A percentile compares a stretch with the other conserved stretches of the same genome.
These are phyloP conservation scores for Stegodyphus dumicola DNA, from an alignment of 1,140 invertebrate genomes.

Conservation along the genomic window DNA sequence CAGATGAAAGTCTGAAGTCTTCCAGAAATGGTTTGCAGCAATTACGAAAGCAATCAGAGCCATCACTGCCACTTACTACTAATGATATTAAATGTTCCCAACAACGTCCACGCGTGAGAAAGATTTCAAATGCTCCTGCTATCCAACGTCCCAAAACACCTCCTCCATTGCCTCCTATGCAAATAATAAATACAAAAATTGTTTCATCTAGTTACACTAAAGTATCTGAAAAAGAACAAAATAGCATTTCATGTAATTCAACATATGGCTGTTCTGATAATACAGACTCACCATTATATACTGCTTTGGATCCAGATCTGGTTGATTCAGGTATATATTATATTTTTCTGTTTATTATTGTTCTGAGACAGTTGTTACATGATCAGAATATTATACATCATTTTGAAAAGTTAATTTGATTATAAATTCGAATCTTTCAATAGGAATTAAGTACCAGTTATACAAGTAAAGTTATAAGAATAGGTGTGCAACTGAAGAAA, in stretches of 20 bases:
- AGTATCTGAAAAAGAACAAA: background rate
- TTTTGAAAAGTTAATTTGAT: background rate
- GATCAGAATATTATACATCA: background rate
- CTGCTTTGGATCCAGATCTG: conserved; percentile 37
- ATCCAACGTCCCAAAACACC: conserved; percentile 63
- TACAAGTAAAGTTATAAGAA: no score
- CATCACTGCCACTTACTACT: background rate
- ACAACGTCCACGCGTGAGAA: conserved; percentile 23
- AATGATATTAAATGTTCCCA: conserved; percentile 5
- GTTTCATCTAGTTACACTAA: no score
- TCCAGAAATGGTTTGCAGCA: background rate
- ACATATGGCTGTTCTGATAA: background rate
- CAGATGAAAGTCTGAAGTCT: background rate
- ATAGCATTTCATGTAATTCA: background rate
- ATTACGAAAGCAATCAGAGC: conserved; percentile 25
- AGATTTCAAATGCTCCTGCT: conserved; percentile 36
- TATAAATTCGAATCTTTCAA: no score
- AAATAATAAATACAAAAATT: background rate
- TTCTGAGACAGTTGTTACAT: background rate
- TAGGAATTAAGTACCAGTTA: no score
- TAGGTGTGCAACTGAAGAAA: no score
- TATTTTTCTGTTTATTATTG: background rate
- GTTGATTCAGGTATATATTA: background rate
- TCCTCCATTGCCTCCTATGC: conserved; percentile 61
- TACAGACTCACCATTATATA: conserved; percentile 31